Evolutionary conservation across 2,797 vertebrate species (phyloP).

Genomic region (Brotula barbata): DNA sequence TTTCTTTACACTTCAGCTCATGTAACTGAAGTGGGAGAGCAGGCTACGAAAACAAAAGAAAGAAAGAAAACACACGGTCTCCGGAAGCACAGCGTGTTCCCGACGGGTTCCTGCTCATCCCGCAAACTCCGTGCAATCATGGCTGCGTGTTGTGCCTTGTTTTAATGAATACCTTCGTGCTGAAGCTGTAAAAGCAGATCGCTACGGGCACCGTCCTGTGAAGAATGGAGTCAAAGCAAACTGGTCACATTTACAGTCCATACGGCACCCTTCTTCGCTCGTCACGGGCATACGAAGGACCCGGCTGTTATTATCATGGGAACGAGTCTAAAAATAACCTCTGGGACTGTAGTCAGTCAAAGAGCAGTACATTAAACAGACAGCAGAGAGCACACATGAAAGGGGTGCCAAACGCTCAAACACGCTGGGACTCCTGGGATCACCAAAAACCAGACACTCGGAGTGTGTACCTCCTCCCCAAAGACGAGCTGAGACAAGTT

Average conservation of each 20-base stretch:
- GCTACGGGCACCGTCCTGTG: constrained; percentile 34
- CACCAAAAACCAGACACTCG: too few species aligned
- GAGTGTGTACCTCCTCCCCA: too few species aligned
- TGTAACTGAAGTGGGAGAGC: background rate
- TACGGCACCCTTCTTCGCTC: constrained; percentile 30
- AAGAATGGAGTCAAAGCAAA: constrained; percentile 31
- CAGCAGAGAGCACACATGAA: constrained; percentile 50
- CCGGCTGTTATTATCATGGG: constrained; percentile 61
- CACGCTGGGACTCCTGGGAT: constrained; percentile 35
- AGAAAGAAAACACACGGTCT: constrained; percentile 7
- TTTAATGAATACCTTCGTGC: constrained; percentile 42
- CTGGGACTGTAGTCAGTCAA: constrained; percentile 55
- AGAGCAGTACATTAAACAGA: constrained; percentile 50
- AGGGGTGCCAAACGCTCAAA: constrained; percentile 40
- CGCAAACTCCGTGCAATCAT: constrained; percentile 23
- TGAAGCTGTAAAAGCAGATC: constrained; percentile 38
- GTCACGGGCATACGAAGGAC: constrained; percentile 53
- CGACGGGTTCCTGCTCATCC: constrained; percentile 12
- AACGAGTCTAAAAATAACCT: constrained; percentile 69
- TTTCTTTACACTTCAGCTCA: too few species aligned
- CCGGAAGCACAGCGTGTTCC: constrained; percentile 1
- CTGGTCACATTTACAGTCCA: constrained; percentile 51
- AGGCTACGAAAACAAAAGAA: background rate
- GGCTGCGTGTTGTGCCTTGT: constrained; percentile 1
- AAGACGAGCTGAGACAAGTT: too few species aligned